A percentile compares a stretch with the other conserved stretches of the same genome.
phyloP scores from a whole-genome alignment of 2,113 vertebrate species.

The Rhinoderma darwinii region DNA sequence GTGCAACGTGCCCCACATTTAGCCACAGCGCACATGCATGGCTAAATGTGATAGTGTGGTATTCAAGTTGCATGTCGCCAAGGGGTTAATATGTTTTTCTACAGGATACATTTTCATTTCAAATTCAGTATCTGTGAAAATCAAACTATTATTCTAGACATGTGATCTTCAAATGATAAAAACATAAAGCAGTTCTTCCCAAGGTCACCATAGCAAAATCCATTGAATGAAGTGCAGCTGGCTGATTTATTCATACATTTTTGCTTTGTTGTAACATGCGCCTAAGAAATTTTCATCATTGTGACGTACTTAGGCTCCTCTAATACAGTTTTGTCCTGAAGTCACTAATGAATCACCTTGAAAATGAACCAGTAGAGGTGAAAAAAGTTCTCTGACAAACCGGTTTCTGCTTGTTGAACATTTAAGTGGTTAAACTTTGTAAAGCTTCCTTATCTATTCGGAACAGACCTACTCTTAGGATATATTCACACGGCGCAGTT shows the following conservation, averaged over 20 bases:
- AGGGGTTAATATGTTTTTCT: neutral
- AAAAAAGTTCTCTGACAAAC: neutral
- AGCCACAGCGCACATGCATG: too few species aligned
- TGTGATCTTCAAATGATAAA: neutral
- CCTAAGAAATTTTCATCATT: neutral
- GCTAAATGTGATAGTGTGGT: too few species aligned
- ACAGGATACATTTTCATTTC: neutral
- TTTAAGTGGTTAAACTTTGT: neutral
- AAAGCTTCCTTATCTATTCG: neutral
- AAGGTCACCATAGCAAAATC: slow-evolving; percentile 3
- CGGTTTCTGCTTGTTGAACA: neutral
- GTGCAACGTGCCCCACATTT: too few species aligned
- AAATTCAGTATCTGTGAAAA: neutral
- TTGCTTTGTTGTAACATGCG: slow-evolving; percentile 25
- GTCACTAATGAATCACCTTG: slow-evolving; percentile 35
- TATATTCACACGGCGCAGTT: too few species aligned
- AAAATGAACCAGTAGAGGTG: slow-evolving; percentile 13
- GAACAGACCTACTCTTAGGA: neutral
- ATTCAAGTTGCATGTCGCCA: too few species aligned
- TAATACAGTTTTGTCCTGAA: slow-evolving; percentile 14
- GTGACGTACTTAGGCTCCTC: neutral
- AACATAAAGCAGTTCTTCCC: neutral
- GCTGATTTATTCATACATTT: slow-evolving; percentile 14
- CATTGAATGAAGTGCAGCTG: neutral
- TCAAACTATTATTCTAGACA: neutral